These are phyloP conservation scores for Cenopis cana DNA, from an alignment of 2,888 invertebrate genomes.

Conservation along the genomic window DNA sequence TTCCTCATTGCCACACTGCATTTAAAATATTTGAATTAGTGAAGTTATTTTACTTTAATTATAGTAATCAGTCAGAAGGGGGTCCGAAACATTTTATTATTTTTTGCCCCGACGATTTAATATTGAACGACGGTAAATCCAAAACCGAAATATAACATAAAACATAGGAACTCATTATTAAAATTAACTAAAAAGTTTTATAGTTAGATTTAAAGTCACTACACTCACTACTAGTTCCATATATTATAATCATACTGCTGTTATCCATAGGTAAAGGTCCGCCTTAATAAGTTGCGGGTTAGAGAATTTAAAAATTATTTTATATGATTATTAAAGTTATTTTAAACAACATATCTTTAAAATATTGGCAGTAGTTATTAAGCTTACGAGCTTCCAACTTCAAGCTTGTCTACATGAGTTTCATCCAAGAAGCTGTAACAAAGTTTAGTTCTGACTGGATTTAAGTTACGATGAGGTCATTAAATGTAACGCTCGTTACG, in stretches of 20 bases:
- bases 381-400: slow-evolving; percentile 38
- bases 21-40: background rate
- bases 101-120: background rate
- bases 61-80: background rate
- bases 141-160: background rate
- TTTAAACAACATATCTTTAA: background rate
- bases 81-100: background rate
- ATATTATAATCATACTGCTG: background rate
- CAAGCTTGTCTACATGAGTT: slow-evolving; percentile 20
- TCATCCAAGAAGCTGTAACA: slow-evolving; percentile 24
- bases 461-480: slow-evolving; percentile 40
- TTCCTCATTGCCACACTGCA: background rate
- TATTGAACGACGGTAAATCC: too few relatives aligned
- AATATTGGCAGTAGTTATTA: background rate
- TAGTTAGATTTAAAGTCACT: background rate
- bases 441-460: slow-evolving; percentile 1
- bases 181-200: background rate
- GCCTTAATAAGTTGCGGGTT: background rate
- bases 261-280: background rate
- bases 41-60: background rate
- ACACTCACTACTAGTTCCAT: too few relatives aligned
- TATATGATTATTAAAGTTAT: background rate
- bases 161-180: background rate
- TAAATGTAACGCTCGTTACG: slow-evolving; percentile 59
- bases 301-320: background rate